These are phyloP conservation scores for Uromys caudimaculatus DNA, from an alignment of 2,797 vertebrate genomes.

Conservation along the genomic window DNA sequence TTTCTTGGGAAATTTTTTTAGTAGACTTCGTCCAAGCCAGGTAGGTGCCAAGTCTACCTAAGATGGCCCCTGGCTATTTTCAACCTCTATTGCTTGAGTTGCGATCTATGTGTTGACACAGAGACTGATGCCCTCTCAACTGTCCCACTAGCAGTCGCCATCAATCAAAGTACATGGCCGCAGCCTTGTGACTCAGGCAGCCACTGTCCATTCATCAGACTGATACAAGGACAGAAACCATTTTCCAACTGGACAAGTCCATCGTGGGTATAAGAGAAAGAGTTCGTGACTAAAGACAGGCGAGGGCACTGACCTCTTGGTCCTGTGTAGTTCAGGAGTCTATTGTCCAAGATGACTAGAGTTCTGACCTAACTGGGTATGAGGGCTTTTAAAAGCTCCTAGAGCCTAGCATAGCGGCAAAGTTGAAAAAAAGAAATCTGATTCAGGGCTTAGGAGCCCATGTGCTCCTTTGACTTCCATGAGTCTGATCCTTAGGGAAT, in stretches of 20 bases:
- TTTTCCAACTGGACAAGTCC: background rate
- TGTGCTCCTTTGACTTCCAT: background rate
- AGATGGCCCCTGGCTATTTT: fast-evolving
- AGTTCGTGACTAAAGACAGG: background rate
- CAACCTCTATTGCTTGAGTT: background rate
- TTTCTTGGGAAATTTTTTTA: background rate
- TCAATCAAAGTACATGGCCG: background rate
- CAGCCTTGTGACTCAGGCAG: background rate
- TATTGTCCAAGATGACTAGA: background rate
- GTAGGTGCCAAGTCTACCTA: background rate
- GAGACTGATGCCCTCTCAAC: background rate
- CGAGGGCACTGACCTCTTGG: background rate
- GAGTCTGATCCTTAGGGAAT: background rate
- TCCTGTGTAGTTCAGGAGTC: background rate
- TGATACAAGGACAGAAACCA: background rate
- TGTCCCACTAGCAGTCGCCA: background rate
- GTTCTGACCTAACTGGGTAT: background rate
- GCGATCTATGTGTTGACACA: background rate
- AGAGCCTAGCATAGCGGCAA: background rate
- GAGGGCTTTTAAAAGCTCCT: background rate
- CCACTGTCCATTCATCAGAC: background rate
- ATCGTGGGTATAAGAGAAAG: background rate
- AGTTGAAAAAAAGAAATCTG: background rate
- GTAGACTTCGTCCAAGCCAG: background rate
- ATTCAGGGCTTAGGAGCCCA: background rate